Percentiles rank a stretch among this genome's conserved stretches.
Evolutionary conservation across 2,113 vertebrate species (phyloP).

Genomic region (Mesocricetus auratus): DNA sequence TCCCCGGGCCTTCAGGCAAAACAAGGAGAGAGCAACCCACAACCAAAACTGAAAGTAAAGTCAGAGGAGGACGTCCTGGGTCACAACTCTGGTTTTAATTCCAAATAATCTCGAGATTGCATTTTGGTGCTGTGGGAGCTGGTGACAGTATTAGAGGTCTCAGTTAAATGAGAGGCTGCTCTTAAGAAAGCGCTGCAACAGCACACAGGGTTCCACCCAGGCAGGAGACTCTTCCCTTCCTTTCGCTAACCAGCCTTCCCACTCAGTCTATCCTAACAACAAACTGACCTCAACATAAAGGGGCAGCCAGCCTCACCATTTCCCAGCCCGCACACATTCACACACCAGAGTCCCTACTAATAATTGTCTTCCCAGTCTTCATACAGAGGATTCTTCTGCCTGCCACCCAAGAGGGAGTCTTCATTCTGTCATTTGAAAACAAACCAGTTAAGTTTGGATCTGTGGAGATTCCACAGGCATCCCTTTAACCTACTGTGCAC

Average conservation of each 20-base stretch:
- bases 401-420: background rate
- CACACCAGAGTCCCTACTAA: background rate
- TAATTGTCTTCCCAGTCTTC: background rate
- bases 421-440: background rate
- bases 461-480: background rate
- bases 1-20: background rate
- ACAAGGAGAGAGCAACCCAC: constrained; percentile 19
- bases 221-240: background rate
- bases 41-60: constrained; percentile 43
- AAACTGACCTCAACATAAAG: background rate
- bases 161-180: background rate
- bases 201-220: background rate
- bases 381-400: background rate
- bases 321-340: background rate
- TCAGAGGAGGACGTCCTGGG: background rate
- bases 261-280: background rate
- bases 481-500: background rate
- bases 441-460: background rate
- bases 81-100: background rate
- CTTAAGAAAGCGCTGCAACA: background rate
- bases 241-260: background rate
- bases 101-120: background rate
- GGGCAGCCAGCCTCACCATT: background rate
- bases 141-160: background rate
- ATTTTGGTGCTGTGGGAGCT: background rate